A percentile compares a stretch with the other conserved stretches of the same genome.
Conservation (phyloP, 2,113 vertebrate genomes). For the Antigone vipio region DNA sequence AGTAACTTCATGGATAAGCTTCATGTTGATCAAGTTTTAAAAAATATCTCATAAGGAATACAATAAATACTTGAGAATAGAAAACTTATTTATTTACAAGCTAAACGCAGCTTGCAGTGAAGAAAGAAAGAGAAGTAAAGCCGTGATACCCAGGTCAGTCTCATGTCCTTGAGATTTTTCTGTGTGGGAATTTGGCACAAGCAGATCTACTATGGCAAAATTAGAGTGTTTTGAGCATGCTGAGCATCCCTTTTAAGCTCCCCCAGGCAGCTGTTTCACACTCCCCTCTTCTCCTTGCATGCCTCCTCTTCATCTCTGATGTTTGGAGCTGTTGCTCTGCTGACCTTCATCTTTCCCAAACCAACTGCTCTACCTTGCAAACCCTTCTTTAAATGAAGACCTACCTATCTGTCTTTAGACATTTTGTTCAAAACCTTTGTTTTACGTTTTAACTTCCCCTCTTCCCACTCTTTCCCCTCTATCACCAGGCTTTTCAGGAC, state of each 20-base stretch:
- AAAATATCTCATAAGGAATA: neutral
- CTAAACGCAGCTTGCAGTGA: neutral
- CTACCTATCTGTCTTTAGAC: neutral
- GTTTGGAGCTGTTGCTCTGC: neutral
- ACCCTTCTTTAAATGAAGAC: neutral
- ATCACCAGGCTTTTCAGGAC: neutral
- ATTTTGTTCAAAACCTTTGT: neutral
- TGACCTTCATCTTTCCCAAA: constrained; percentile 19
- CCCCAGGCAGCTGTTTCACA: constrained; percentile 42
- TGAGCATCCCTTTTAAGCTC: constrained; percentile 32
- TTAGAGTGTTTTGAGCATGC: constrained; percentile 23
- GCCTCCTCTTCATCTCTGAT: neutral
- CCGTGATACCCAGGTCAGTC: neutral
- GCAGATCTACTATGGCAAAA: constrained; percentile 29
- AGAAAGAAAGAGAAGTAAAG: neutral
- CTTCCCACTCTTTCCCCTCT: neutral
- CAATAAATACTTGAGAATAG: neutral
- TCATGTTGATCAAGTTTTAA: neutral
- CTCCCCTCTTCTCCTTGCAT: constrained; percentile 28
- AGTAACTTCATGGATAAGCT: neutral
- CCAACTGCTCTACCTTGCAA: neutral
- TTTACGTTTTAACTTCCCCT: neutral
- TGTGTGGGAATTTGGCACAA: constrained; percentile 47
- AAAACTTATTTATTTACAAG: neutral
- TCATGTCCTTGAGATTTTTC: constrained; percentile 24